A percentile compares a stretch with the other conserved stretches of the same genome.
Conservation (phyloP, 2,113 vertebrate species). For the Tupaia tana region DNA sequence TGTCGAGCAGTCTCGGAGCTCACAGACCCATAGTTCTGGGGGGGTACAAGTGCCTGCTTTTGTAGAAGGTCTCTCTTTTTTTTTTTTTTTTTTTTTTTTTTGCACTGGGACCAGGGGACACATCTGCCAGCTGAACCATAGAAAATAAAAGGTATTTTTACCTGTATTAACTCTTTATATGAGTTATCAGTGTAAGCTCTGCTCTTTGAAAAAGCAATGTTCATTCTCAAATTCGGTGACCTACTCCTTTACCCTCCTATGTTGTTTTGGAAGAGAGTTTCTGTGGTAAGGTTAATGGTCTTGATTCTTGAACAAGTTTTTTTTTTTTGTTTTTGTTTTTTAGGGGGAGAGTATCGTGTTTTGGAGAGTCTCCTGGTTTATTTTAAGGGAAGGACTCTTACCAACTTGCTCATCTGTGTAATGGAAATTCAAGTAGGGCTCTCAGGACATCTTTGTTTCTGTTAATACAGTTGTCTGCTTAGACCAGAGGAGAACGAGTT, state of each 20-base stretch:
- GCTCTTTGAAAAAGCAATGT: neutral
- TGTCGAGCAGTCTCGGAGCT: neutral
- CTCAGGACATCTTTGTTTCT: constrained; percentile 52
- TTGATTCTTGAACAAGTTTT: constrained; percentile 65
- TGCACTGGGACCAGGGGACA: neutral
- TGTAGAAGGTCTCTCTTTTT: neutral
- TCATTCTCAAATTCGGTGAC: constrained; percentile 53
- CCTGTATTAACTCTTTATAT: neutral
- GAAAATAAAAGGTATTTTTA: neutral
- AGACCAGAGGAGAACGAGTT: constrained; percentile 56
- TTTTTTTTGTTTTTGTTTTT: neutral
- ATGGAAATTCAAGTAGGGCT: constrained; percentile 76
- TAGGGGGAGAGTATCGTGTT: neutral
- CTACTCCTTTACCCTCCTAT: constrained; percentile 57
- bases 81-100: too few relatives aligned
- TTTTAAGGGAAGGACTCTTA: constrained; percentile 75
- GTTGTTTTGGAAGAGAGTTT: constrained; percentile 56
- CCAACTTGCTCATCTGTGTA: constrained; percentile 73
- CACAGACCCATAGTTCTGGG: neutral
- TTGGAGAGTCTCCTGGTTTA: constrained; percentile 67
- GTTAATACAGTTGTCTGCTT: constrained; percentile 70
- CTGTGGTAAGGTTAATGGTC: constrained; percentile 77
- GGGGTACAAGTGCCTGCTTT: neutral
- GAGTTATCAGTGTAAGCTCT: neutral
- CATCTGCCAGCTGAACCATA: neutral